Conservation (phyloP, 2,797 vertebrate species). For the Cirrhinus mrigala region DNA sequence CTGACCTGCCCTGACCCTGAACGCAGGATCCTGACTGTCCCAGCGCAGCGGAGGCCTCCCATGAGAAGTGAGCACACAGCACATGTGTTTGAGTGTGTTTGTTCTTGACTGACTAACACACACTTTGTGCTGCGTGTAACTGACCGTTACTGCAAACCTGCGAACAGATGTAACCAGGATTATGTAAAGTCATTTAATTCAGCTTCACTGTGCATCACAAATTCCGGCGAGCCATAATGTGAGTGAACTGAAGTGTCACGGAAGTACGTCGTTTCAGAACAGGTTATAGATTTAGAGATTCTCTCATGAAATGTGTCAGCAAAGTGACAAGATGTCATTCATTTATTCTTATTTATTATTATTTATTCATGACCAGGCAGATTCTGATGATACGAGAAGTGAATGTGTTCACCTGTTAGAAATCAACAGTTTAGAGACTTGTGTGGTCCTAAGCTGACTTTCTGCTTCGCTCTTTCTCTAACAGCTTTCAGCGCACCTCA, state of each 20-base stretch:
- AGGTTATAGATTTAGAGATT: neutral
- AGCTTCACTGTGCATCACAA: neutral
- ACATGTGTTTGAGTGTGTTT: slow-evolving; percentile 28
- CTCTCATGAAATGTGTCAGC: neutral
- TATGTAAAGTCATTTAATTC: neutral
- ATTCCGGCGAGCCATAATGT: neutral
- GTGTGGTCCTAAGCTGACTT: neutral
- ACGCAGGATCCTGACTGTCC: neutral
- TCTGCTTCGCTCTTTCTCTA: slow-evolving; percentile 30
- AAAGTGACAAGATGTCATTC: neutral
- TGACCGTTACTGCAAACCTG: neutral
- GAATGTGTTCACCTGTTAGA: neutral
- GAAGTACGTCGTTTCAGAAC: neutral
- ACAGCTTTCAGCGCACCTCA: slow-evolving; percentile 71
- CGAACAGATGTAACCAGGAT: neutral
- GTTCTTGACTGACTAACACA: neutral
- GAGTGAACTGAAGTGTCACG: neutral
- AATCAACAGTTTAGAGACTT: neutral
- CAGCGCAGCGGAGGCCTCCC: slow-evolving; percentile 36
- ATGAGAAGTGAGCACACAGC: slow-evolving; percentile 57
- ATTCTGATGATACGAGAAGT: neutral
- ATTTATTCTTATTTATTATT: neutral
- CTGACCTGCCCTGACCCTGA: slow-evolving; percentile 22
- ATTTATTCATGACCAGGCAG: neutral
- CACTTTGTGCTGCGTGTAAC: neutral